Conservation (phyloP, 2,888 invertebrate species). For the Escarpia spicata region DNA sequence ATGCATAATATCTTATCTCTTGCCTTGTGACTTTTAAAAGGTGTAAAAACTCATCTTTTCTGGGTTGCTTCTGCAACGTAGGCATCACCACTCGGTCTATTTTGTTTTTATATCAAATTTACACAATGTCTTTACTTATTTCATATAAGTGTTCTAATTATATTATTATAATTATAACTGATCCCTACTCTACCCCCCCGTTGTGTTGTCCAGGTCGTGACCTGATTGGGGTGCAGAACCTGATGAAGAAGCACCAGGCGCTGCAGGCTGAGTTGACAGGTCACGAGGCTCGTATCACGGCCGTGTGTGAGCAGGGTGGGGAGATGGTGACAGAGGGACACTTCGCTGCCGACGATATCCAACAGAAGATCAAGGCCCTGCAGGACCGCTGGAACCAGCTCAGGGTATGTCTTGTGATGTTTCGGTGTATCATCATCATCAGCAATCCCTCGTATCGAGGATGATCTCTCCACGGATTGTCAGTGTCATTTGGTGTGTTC, state of each 20-base stretch:
- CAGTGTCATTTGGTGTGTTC: too few relatives aligned
- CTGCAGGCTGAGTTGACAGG: slow-evolving; percentile 93
- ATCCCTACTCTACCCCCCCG: neutral
- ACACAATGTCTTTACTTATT: too few relatives aligned
- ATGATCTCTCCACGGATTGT: too few relatives aligned
- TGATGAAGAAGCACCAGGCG: slow-evolving; percentile 99
- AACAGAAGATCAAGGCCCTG: slow-evolving; percentile 75
- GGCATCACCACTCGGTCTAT: too few relatives aligned
- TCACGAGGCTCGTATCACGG: slow-evolving; percentile 91
- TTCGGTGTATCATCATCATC: too few relatives aligned
- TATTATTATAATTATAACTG: neutral
- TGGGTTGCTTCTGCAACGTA: too few relatives aligned
- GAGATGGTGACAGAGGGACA: slow-evolving; percentile 84
- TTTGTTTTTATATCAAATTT: too few relatives aligned
- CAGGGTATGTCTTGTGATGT: slow-evolving; percentile 74
- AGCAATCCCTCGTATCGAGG: too few relatives aligned
- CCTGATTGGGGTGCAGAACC: slow-evolving; percentile 97
- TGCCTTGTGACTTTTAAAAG: too few relatives aligned
- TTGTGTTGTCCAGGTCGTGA: slow-evolving; percentile 77
- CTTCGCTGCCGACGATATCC: slow-evolving; percentile 95
- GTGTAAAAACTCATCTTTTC: too few relatives aligned
- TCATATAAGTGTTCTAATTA: too few relatives aligned
- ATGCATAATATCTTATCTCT: neutral
- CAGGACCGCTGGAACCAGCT: slow-evolving; percentile 91
- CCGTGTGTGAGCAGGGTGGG: slow-evolving; percentile 89